These are phyloP conservation scores for Perdita meconis DNA, from an alignment of 2,888 invertebrate genomes.

Conservation along the genomic window DNA sequence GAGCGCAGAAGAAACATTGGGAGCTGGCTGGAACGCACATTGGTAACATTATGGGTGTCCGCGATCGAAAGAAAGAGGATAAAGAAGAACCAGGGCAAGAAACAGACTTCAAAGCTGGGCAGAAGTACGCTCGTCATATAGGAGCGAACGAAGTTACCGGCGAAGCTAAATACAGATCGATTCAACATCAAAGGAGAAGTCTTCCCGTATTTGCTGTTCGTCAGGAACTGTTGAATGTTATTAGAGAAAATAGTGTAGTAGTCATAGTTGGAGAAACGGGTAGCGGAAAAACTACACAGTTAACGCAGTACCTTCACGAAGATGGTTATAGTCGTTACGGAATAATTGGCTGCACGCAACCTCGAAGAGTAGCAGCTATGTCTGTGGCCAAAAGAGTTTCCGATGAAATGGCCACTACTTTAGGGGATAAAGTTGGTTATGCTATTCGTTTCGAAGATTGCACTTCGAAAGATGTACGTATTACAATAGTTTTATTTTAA, in stretches of 20 bases:
- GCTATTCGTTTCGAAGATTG: slow-evolving; percentile 99
- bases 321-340: slow-evolving; percentile 97
- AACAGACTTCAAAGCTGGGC: slow-evolving; percentile 94
- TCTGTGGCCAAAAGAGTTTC: slow-evolving; percentile 99
- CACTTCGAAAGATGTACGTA: slow-evolving; percentile 90
- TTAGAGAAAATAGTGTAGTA: slow-evolving; percentile 96
- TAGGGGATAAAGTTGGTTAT: slow-evolving; percentile 98
- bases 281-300: slow-evolving; percentile 98
- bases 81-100: slow-evolving; percentile 86
- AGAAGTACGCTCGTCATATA: slow-evolving; percentile 98
- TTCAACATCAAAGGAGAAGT: slow-evolving; percentile 94
- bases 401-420: slow-evolving; percentile 96
- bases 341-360: slow-evolving; percentile 99
- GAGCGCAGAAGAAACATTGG: slow-evolving; percentile 99
- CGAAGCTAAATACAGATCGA: slow-evolving; percentile 92
- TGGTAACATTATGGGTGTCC: slow-evolving; percentile 98
- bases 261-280: slow-evolving; percentile 98
- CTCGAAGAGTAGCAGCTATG: slow-evolving; percentile 99
- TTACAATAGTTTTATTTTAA: neutral
- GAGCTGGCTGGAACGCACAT: slow-evolving; percentile 98
- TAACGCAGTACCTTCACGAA: slow-evolving; percentile 98
- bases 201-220: slow-evolving; percentile 98
- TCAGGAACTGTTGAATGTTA: slow-evolving; percentile 95
- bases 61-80: slow-evolving; percentile 86
- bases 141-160: slow-evolving; percentile 87